Conservation (phyloP, 2,888 invertebrate species). For the Ophion ellenae region DNA sequence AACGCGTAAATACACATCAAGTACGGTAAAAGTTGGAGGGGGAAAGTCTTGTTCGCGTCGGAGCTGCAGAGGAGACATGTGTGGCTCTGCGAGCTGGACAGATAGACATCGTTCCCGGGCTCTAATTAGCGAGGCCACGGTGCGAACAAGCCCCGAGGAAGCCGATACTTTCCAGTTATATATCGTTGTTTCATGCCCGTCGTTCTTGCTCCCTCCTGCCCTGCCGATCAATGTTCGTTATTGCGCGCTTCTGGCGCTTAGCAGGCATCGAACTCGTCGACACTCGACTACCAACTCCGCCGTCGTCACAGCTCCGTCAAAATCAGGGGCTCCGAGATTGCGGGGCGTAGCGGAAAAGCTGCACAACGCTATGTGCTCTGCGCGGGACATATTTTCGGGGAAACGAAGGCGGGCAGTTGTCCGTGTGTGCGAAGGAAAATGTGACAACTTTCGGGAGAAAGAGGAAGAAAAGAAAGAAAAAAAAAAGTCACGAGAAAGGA, state of each 20-base stretch:
- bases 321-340: too few relatives aligned
- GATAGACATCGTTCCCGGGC: slow-evolving; percentile 80
- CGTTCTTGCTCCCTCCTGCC: slow-evolving; percentile 8
- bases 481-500: slow-evolving; percentile 49
- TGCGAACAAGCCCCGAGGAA: slow-evolving; percentile 76
- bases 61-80: slow-evolving; percentile 75
- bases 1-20: slow-evolving; percentile 40
- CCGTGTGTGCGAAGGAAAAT: slow-evolving; percentile 55
- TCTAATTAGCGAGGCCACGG: slow-evolving; percentile 80
- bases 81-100: slow-evolving; percentile 72
- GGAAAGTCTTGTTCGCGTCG: slow-evolving; percentile 40
- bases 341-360: slow-evolving; percentile 26
- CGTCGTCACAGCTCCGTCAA: neutral
- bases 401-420: slow-evolving; percentile 68
- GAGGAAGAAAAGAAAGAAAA: slow-evolving; percentile 33
- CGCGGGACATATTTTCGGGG: slow-evolving; percentile 66
- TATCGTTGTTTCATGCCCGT: slow-evolving; percentile 47
- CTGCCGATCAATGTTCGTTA: slow-evolving; percentile 58
- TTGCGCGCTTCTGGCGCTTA: slow-evolving; percentile 44
- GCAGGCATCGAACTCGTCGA: neutral
- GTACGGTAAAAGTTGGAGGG: neutral
- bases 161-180: slow-evolving; percentile 61
- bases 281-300: neutral
- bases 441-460: neutral
- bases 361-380: slow-evolving; percentile 26